Evolutionary conservation across 2,113 vertebrate genomes (phyloP).

Genomic region (Rhinopomastus cyanomelas): DNA sequence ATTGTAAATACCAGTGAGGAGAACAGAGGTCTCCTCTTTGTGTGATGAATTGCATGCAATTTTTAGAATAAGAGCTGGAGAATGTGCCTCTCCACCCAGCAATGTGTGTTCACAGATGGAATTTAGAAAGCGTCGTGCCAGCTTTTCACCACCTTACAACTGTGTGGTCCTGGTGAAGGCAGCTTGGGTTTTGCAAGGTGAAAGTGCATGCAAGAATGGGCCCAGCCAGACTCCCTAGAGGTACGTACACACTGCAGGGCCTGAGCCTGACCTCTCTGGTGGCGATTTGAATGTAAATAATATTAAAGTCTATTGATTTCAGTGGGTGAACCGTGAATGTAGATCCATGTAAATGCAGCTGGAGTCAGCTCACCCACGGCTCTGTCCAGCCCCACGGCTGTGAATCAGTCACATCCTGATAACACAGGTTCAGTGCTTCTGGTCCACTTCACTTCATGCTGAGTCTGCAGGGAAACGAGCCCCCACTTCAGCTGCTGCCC

Average conservation of each 20-base stretch:
- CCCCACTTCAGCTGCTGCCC: neutral
- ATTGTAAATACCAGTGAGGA: neutral
- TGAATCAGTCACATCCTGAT: neutral
- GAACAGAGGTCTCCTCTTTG: neutral
- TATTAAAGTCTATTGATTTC: neutral
- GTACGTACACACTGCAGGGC: neutral
- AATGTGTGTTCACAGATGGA: neutral
- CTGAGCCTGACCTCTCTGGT: neutral
- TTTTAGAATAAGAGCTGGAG: constrained; percentile 9
- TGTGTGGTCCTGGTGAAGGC: neutral
- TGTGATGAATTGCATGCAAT: neutral
- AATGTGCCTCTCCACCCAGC: neutral
- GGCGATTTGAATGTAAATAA: neutral
- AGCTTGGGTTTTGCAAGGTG: neutral
- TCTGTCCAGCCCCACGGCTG: neutral
- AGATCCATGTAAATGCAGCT: neutral
- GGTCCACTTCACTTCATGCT: neutral
- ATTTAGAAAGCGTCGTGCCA: neutral
- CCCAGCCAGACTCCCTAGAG: neutral
- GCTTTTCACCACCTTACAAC: neutral
- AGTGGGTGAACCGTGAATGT: neutral
- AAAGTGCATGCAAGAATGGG: neutral
- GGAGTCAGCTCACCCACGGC: neutral
- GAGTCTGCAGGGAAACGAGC: neutral
- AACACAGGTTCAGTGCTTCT: neutral